Base-by-base conservation (phyloP, 2,888 invertebrate genomes). In the Nemurella pictetii region DNA sequence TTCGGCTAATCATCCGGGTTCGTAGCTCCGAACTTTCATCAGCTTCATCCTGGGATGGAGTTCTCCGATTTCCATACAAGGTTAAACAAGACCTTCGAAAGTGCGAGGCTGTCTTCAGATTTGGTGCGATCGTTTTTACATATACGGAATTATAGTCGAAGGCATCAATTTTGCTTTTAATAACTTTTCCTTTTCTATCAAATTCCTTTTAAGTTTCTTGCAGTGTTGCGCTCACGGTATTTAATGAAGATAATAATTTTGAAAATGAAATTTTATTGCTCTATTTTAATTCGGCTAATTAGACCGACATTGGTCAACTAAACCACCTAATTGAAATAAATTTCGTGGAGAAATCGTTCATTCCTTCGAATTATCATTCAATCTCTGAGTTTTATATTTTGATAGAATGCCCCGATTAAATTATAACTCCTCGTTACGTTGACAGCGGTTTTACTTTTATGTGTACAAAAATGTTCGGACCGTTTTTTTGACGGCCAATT, bases 401-500 rank as follows among this genome's bases (percentile, higher is more conserved):
- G n/a, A n/a, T n/a, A n/a, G n/a, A n/a, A n/a, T n/a, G n/a, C n/a
- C n/a, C 15, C 55, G 55, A 55, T 55, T 1, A 55, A 55, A 55
- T 55, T 7, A 20, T 55, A 12, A 55, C 26, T 75, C 28, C 27
- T 25, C 75, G 9, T 20, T 75, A 9, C 75, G 26, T 27, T 75
- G 75, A 75, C 75, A 75, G 75, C 7, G 12, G 75, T 75, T 75
- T 28, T 36, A 15, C 9, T 36, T 36, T 36, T 75, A 4, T 4
- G 27, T 9, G 75, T 28, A 25, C 4, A n/a, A 75, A 1, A 5
- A 25, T 26, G 26, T 28, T 9, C 7, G 75, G 75, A 25, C 75
- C 9, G 36, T 36, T 75, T 75, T 75, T 75, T 75, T 75, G 26
- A 30, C 20, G 78, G 78, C 30, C 28, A 55, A 78, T 78, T 78